Evolutionary conservation across 2,797 vertebrate genomes (phyloP), one percentile per base, ranked within the genome.

Genomic region (Vultur gryphus): DNA sequence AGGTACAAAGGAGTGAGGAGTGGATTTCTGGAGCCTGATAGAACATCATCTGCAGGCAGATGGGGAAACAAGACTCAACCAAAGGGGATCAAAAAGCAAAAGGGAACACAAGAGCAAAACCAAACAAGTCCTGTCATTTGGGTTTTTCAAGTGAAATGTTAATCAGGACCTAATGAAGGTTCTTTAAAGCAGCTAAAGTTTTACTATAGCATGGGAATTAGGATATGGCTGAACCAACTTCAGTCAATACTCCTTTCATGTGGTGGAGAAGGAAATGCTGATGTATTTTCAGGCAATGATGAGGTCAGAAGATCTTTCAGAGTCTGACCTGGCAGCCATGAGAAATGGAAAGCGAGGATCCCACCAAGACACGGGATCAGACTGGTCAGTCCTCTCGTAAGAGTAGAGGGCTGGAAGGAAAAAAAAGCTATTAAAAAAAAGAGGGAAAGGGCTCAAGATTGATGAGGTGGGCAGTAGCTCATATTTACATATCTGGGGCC

Each of bases 381-480:
- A 55, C 52, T 88, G 90, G 51, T 61, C 83, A 84, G 48, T 58
- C 39, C 67, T 87, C 77, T 49, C 6, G 2, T 48, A 51, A 67
- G 23, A 66, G 41, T 2, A 65, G 26, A 72, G 48, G 44, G 37
- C 67, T 84, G 24, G 28, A 49, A 82, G 37, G 66, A 33, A 11
- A 64, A 83, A 69, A 88, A 71, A 21, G 10, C 18, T 33, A 11
- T 57, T 64, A 9, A 5, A 78, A n/a, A 70, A 48, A 61, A 59
- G 26, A 89, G 62, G 39, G 57, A 77, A 89, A 92, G 65, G 69
- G 46, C 70, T 94, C 46, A n/a, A 85, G 93, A 92, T 91, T 86
- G 94, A 97, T 94, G 92, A 96, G 94, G 89, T 95, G 94, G 92
- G 82, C 94, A 91, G 79, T 80, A 88, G 88, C 84, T 96, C 96